Evolutionary conservation across 1,140 invertebrate species (phyloP), one percentile per base, ranked within the genome.

Genomic region (Apis cerana): DNA sequence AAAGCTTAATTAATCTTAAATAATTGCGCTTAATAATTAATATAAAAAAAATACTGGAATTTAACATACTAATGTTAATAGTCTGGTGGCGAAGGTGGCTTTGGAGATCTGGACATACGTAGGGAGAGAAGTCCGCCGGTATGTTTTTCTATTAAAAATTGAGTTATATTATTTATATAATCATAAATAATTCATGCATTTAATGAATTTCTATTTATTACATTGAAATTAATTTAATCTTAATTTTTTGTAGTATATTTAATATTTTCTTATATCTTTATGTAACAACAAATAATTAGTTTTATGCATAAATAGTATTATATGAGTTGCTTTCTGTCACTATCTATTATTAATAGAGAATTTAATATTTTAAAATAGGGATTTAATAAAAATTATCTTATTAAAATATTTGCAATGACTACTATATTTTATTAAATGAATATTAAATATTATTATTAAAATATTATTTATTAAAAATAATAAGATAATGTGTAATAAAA

Each of bases 81-180:
- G 93, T 92, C 93, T 89, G 91, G 90, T 93, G 93, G 92, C 90
- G 93, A 94, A 88, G 92, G 92, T 93, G 93, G 91, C 89, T 94
- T 94, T 86, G 89, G 91, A 85, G 92, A 93, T 86, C 90, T 93
- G 91, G 92, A 94, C 89, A 88, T 92, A 77, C 91, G 85, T 91
- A 93, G 91, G 75, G 92, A 93, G 79, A 91, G 91, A 94, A 92
- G 89, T 89, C 90, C 91, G 85, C 91, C 93, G 93, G 93, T 94
- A 94, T 84, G 93, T 94, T 91, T 82, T 78, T 48, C 84, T 13
- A 85, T 82, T 61, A 85, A 87, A 23, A 82, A 86, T 78, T 82
- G 72, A 85, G 21, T 86, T 61, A 72, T 76, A 23, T 17, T 77
- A 54, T 70, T 77, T 70, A 70, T 77, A 50, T 77, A 58, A 33